These are phyloP conservation scores for Parnassius apollo DNA, from an alignment of 2,888 invertebrate species.

Conservation along the genomic window DNA sequence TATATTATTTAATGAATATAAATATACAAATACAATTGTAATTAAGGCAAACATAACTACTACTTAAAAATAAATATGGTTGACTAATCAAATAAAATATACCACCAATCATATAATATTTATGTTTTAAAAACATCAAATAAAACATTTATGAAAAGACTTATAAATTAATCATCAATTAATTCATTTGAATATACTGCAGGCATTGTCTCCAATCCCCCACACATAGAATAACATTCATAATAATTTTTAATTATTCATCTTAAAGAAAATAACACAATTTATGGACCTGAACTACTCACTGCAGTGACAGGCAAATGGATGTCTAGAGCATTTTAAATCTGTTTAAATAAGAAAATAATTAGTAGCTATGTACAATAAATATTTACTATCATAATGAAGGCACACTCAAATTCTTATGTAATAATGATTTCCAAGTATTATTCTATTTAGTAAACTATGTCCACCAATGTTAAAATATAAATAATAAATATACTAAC, in stretches of 20 bases:
- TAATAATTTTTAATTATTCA: too few relatives aligned
- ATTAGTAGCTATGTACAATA: constrained; percentile 18
- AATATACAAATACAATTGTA: too few relatives aligned
- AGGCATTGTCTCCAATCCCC: too few relatives aligned
- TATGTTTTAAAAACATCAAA: background rate
- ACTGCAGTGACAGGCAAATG: background rate
- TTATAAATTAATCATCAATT: background rate
- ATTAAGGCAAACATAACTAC: too few relatives aligned
- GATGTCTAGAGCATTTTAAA: background rate
- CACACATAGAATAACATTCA: too few relatives aligned
- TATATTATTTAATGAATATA: too few relatives aligned
- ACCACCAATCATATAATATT: background rate
- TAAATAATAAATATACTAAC: background rate
- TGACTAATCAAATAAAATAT: too few relatives aligned
- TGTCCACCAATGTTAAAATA: too few relatives aligned
- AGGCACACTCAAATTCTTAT: constrained; percentile 27
- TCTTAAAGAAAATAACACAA: too few relatives aligned
- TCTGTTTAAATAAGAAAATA: constrained; percentile 11
- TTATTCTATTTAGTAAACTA: constrained; percentile 1
- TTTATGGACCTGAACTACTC: too few relatives aligned
- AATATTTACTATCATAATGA: constrained; percentile 22
- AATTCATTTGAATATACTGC: too few relatives aligned
- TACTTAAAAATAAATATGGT: too few relatives aligned
- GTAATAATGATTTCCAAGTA: constrained; percentile 10
- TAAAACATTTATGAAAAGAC: background rate